A percentile compares a stretch with the other conserved stretches of the same genome.
Evolutionary conservation across 1,140 invertebrate species (phyloP).

Genomic region (Mamestra configurata): DNA sequence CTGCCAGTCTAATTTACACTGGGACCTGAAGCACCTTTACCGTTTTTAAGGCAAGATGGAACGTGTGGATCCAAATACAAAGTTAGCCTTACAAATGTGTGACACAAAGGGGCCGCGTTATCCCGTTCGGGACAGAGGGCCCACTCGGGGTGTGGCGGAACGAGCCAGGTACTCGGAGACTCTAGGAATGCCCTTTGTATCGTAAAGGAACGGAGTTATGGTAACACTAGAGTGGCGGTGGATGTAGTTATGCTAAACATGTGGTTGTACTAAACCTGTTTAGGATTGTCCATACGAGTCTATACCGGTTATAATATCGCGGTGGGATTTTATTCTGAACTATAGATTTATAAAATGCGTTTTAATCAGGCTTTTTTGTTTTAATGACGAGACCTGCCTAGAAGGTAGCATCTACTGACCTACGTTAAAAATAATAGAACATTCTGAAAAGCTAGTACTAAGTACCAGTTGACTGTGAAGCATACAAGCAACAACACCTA

Average conservation of each 20-base stretch:
- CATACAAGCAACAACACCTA: no score
- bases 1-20: not conserved
- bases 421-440: no score
- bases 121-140: not conserved
- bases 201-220: not conserved
- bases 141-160: not conserved
- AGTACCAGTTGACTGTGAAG: no score
- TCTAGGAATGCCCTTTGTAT: slow-evolving; percentile 1
- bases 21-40: not conserved
- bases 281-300: not conserved
- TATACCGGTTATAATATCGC: not conserved
- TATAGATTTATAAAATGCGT: no score
- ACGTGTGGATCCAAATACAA: slow-evolving; percentile 3
- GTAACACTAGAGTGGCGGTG: not conserved
- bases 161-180: not conserved
- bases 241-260: not conserved
- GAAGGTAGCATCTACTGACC: no score
- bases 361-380: no score
- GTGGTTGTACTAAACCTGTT: not conserved
- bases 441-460: no score
- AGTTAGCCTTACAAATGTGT: slow-evolving; percentile 2
- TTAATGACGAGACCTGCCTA: no score
- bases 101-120: slow-evolving; percentile 13
- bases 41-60: not conserved
- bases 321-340: no score